Conservation (phyloP, 2,888 invertebrate species). For the Thalpophila matura region DNA sequence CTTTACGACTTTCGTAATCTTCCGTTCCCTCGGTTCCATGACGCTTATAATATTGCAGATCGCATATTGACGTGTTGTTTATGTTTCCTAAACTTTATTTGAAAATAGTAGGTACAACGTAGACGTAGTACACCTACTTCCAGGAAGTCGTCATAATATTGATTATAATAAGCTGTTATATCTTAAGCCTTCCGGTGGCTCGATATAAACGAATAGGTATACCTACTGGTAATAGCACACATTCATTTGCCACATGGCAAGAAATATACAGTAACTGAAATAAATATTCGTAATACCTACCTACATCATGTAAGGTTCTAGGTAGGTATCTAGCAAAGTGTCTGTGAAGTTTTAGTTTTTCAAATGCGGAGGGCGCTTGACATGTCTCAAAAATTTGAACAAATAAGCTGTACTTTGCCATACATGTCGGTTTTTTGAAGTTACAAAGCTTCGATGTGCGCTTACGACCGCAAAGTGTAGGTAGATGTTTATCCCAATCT, state of each 20-base stretch:
- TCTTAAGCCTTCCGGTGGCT: slow-evolving; percentile 1
- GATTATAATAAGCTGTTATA: background rate
- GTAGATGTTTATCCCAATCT: no score
- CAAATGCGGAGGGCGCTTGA: no score
- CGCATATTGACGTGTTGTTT: slow-evolving; percentile 22
- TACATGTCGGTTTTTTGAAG: no score
- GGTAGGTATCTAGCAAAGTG: no score
- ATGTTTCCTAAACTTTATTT: slow-evolving; percentile 14
- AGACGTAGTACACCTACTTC: slow-evolving; percentile 3
- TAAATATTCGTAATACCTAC: background rate
- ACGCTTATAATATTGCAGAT: slow-evolving; percentile 23
- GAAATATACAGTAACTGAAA: slow-evolving; percentile 8
- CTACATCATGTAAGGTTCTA: no score
- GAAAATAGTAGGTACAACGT: slow-evolving; percentile 21
- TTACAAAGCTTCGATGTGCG: no score
- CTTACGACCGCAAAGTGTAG: background rate
- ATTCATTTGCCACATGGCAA: no score
- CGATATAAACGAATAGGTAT: background rate
- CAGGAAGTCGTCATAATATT: slow-evolving; percentile 21
- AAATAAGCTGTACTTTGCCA: no score
- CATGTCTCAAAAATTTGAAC: no score
- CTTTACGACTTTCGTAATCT: slow-evolving; percentile 22
- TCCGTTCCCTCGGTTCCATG: slow-evolving; percentile 6
- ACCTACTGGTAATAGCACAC: no score
- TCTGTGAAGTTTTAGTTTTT: no score